Evolutionary conservation across 2,113 vertebrate species (phyloP).

Genomic region (Lophura nycthemera): DNA sequence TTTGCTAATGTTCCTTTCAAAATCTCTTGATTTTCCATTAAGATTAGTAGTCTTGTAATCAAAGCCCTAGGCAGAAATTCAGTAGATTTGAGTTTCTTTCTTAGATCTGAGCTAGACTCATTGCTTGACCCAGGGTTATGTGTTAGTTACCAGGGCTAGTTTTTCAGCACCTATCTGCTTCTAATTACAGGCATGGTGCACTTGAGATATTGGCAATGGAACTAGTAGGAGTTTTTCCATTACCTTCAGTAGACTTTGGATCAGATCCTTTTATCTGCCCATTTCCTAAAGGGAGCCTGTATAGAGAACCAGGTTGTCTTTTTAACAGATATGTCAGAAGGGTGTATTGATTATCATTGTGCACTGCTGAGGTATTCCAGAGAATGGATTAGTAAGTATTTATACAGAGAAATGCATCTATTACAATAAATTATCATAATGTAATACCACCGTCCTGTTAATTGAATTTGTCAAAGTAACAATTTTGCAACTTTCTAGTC

Average conservation of each 20-base stretch:
- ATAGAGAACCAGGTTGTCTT: not conserved
- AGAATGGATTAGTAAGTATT: not conserved
- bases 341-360: not conserved
- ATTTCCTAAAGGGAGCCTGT: not conserved
- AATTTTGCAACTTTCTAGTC: not conserved
- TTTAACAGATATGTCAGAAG: not conserved
- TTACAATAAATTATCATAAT: not conserved
- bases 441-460: not conserved
- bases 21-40: constrained; percentile 55
- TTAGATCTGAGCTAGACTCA: not conserved
- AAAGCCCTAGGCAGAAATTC: constrained; percentile 7
- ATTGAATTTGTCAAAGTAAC: not conserved
- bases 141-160: not conserved
- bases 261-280: not conserved
- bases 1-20: constrained; percentile 43
- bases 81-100: not conserved
- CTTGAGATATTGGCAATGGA: not conserved
- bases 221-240: not conserved
- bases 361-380: not conserved
- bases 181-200: not conserved
- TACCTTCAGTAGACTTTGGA: not conserved
- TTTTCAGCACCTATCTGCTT: not conserved
- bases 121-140: not conserved
- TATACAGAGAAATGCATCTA: not conserved
- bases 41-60: constrained; percentile 25